Evolutionary conservation across 2,797 vertebrate genomes (phyloP), one percentile per base, ranked within the genome.

Genomic region (Delichon dasypus): DNA sequence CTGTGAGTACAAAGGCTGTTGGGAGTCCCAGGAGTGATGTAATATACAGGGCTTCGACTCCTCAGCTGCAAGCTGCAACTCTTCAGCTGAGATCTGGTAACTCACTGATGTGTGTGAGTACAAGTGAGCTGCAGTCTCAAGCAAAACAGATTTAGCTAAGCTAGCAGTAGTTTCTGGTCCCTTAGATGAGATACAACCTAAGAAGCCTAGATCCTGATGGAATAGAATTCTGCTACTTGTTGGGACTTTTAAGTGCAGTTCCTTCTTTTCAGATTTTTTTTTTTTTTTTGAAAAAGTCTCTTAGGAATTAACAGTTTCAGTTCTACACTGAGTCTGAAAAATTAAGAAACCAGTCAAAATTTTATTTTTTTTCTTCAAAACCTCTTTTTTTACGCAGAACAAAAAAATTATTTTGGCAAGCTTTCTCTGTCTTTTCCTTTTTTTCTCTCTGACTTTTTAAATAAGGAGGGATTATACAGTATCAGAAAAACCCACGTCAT

Each of bases 31-130:
- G 55, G 58, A 50, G 7, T 8, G 50, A 40, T 13, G 36, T 17
- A 74, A 21, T 9, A 19, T 0, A 0, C 45, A 38, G 14, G 11
- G 13, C 8, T 72, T 19, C 0, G 0, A 2, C 21, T 80, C 6
- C 32, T 55, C 65, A 57, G 11, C 8, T 61, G 17, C 36, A 75
- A 77, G 42, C 22, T 30, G n/a, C 9, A 72, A 3, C 48, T 38
- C 3, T 47, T 84, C 50, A 77, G 15, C 21, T 64, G 78, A 71
- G 26, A 25, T 76, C 53, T 42, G 32, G 14, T 48, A 50, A 50
- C 21, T 51, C 64, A 27, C 7, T 15, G 13, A 34, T 23, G 23
- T 26, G 18, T 21, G 20, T 4, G 38, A 85, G 50, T 34, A 21
- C 27, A 60, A 53, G 34, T 8, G 12, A 73, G 54, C 18, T 50